Percentiles rank a stretch among this genome's conserved stretches.
Evolutionary conservation across 2,888 invertebrate species (phyloP).

Genomic region (Troides helena): DNA sequence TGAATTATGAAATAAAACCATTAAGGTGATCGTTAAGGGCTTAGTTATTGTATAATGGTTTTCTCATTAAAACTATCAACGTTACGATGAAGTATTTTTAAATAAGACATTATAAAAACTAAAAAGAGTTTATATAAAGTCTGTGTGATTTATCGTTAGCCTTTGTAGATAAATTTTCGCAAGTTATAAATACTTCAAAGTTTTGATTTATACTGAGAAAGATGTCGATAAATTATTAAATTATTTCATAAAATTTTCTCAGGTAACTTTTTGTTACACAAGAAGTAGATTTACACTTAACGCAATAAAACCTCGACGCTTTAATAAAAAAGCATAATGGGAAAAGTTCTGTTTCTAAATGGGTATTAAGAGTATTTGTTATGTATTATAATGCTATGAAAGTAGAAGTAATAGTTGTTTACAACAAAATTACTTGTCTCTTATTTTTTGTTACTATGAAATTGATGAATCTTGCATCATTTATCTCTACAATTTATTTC

Average conservation of each 20-base stretch:
- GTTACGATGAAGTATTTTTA: neutral
- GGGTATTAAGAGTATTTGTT: conserved; percentile 1
- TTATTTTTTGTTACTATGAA: neutral
- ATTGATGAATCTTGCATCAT: too few relatives aligned
- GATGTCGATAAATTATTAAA: conserved; percentile 11
- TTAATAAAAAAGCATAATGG: neutral
- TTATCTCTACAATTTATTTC: too few relatives aligned
- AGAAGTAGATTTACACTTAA: neutral
- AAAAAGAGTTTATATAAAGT: neutral
- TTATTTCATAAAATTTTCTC: neutral
- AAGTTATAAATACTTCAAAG: conserved; percentile 17
- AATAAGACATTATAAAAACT: neutral
- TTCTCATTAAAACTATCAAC: too few relatives aligned
- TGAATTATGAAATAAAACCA: neutral
- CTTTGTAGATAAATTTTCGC: neutral
- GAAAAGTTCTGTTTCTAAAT: neutral
- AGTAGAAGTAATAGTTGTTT: neutral
- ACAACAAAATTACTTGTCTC: neutral
- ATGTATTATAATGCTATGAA: neutral
- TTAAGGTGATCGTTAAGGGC: neutral
- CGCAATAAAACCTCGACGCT: neutral
- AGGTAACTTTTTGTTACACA: conserved; percentile 3
- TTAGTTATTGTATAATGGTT: neutral
- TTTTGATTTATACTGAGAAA: conserved; percentile 3
- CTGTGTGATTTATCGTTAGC: neutral